Percentiles rank a stretch among this genome's conserved stretches.
Conservation (phyloP, 2,888 invertebrate species). For the Heteromurus nitidus region DNA sequence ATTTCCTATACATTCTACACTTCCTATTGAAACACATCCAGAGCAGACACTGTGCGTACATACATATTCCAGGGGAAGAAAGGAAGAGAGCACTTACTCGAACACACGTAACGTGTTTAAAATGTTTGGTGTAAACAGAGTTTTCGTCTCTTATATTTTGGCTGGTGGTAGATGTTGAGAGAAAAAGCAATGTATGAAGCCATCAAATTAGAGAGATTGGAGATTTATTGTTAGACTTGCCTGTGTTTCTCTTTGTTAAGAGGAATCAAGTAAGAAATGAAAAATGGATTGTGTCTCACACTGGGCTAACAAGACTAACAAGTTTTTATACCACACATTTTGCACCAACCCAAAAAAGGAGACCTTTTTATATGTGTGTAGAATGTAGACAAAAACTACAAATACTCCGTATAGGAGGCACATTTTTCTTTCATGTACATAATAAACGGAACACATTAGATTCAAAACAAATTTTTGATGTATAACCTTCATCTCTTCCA, state of each 20-base stretch:
- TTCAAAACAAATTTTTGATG: conserved; percentile 10
- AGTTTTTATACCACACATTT: conserved; percentile 51
- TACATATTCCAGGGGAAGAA: not conserved
- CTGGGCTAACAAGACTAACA: conserved; percentile 60
- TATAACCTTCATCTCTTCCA: conserved; percentile 1
- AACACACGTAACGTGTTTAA: not conserved
- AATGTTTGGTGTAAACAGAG: too few relatives aligned
- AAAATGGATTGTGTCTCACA: conserved; percentile 72
- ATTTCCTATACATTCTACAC: not conserved
- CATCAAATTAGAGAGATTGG: conserved; percentile 73
- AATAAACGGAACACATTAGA: not conserved
- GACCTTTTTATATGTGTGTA: too few relatives aligned
- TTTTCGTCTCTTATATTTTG: not conserved
- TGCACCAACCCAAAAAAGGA: too few relatives aligned
- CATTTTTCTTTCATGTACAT: not conserved
- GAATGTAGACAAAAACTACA: too few relatives aligned
- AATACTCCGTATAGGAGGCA: conserved; percentile 19
- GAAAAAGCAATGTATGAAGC: conserved; percentile 68
- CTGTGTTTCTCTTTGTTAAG: conserved; percentile 66
- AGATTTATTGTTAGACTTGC: conserved; percentile 71
- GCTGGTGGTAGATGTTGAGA: not conserved
- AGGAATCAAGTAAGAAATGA: conserved; percentile 70
- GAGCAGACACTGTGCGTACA: too few relatives aligned
- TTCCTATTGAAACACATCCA: too few relatives aligned
- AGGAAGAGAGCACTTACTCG: not conserved